phyloP scores from a whole-genome alignment of 2,113 vertebrate species.

The Halichoeres trimaculatus region DNA sequence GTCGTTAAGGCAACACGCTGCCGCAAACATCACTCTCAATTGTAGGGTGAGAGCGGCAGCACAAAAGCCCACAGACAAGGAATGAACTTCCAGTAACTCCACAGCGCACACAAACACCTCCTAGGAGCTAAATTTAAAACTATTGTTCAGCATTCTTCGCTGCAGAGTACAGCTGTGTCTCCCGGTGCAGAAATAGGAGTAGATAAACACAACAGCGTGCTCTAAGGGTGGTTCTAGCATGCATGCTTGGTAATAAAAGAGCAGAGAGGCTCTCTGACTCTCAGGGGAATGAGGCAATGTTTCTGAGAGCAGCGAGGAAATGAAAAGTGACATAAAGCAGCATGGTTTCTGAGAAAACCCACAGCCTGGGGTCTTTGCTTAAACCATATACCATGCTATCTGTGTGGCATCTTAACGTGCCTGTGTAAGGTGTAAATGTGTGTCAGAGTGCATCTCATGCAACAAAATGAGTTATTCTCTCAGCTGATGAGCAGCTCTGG shows the following conservation, averaged over 20 bases:
- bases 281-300: background rate
- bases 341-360: conserved; percentile 42
- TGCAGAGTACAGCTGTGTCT: background rate
- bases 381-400: background rate
- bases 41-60: conserved; percentile 22
- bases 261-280: conserved; percentile 1
- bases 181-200: background rate
- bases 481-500: background rate
- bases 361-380: conserved; percentile 9
- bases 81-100: conserved; percentile 19
- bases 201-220: conserved; percentile 10
- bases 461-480: conserved; percentile 13
- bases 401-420: background rate
- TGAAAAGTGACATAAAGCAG: conserved; percentile 15
- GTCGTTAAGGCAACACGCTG: conserved; percentile 51
- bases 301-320: conserved; percentile 10
- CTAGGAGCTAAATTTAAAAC: conserved; percentile 38
- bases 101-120: conserved; percentile 16
- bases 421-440: background rate
- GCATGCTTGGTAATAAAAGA: conserved; percentile 15
- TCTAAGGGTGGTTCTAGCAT: conserved; percentile 1
- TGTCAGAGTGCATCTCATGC: conserved; percentile 1
- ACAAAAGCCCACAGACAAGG: conserved; percentile 16
- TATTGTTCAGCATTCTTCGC: conserved; percentile 11
- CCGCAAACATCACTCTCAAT: conserved; percentile 41